These are phyloP conservation scores for Amphiura filiformis DNA, from an alignment of 35 echinoderm and acorn worm genomes.

Conservation along the genomic window DNA sequence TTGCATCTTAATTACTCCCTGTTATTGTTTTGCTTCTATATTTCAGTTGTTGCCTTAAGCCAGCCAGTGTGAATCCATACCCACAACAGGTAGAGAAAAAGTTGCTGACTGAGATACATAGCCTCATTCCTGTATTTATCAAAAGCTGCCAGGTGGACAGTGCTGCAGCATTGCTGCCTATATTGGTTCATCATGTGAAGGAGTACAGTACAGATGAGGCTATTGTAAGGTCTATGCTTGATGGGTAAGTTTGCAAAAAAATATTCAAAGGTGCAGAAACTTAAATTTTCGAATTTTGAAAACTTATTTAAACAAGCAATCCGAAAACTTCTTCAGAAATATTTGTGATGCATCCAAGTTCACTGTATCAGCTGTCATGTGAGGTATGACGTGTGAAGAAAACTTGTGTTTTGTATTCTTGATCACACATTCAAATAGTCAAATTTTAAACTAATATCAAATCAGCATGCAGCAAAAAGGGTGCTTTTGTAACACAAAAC, in stretches of 20 bases:
- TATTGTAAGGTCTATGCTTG: conserved; percentile 73
- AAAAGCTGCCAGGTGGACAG: conserved; percentile 36
- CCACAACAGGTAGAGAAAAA: conserved; percentile 63
- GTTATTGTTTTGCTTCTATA: background rate
- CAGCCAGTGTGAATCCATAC: conserved; percentile 33
- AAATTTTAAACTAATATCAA: too few relatives aligned
- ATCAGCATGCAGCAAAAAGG: too few relatives aligned
- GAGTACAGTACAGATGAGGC: conserved; percentile 63
- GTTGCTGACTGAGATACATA: conserved; percentile 66
- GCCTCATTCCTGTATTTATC: conserved; percentile 64
- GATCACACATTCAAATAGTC: too few relatives aligned
- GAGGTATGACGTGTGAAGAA: too few relatives aligned
- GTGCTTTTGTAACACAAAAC: too few relatives aligned
- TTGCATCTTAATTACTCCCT: too few relatives aligned
- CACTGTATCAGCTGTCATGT: too few relatives aligned
- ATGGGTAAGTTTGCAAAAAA: conserved; percentile 85
- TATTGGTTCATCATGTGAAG: conserved; percentile 49
- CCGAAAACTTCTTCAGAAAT: too few relatives aligned
- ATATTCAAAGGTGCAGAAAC: background rate
- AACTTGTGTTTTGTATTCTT: too few relatives aligned
- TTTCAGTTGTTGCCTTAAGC: conserved; percentile 65
- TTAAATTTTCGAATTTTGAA: too few relatives aligned
- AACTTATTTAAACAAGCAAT: too few relatives aligned
- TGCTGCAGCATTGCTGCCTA: conserved; percentile 44
- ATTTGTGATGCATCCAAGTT: too few relatives aligned